Evolutionary conservation across 30 jellyfish, hydroid and myxozoan genomes (phyloP).

Genomic region (Nemopilema nomurai): DNA sequence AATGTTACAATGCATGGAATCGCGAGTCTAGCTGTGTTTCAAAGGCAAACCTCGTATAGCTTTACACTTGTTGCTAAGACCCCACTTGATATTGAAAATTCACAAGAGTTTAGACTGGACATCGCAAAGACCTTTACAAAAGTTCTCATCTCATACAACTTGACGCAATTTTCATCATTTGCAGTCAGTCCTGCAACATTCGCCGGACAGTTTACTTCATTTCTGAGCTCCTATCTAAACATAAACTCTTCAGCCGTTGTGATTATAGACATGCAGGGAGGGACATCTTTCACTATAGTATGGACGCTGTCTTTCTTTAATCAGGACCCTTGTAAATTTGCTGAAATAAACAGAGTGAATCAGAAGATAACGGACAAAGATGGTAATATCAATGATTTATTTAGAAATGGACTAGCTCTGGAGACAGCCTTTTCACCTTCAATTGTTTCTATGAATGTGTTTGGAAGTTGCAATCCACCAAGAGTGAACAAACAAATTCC

Average conservation of each 20-base stretch:
- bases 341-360: constrained; percentile 18
- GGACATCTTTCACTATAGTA: constrained; percentile 19
- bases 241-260: constrained; percentile 15
- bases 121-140: not conserved
- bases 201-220: constrained; percentile 24
- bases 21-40: constrained; percentile 13
- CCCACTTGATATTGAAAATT: constrained; percentile 47
- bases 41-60: constrained; percentile 2
- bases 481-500: constrained; percentile 66
- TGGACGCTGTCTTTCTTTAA: constrained; percentile 42
- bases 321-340: constrained; percentile 40
- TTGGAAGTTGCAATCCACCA: constrained; percentile 74
- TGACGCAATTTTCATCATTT: constrained; percentile 25
- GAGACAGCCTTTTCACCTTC: constrained; percentile 38
- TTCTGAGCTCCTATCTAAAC: constrained; percentile 52
- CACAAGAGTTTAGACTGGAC: constrained; percentile 9
- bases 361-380: constrained; percentile 14
- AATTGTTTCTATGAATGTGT: constrained; percentile 4
- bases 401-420: constrained; percentile 15
- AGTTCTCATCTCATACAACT: constrained; percentile 18
- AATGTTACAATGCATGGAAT: constrained; percentile 27
- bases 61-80: constrained; percentile 58
- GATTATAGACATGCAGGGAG: not conserved
- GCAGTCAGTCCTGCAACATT: constrained; percentile 30
- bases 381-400: constrained; percentile 23